phyloP scores from a whole-genome alignment of 2,888 invertebrate genomes.

The Pseudococcus viburni region DNA sequence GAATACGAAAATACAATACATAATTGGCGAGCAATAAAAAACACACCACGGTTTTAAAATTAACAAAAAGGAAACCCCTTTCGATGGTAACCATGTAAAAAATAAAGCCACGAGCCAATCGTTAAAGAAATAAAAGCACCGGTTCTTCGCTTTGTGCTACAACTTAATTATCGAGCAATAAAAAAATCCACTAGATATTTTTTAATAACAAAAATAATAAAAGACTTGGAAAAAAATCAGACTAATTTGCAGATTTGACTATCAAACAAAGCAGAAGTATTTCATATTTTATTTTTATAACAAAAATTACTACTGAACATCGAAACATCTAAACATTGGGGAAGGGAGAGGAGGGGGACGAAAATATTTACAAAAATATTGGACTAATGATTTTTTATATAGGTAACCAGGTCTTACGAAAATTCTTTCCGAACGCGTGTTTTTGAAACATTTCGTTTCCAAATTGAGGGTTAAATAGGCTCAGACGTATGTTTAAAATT shows the following conservation, averaged over 20 bases:
- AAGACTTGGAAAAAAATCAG: not conserved
- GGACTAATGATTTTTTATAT: not conserved
- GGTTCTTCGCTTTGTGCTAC: slow-evolving; percentile 39
- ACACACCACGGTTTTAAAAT: not conserved
- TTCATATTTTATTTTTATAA: not conserved
- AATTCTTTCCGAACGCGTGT: too few relatives aligned
- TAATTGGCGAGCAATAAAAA: slow-evolving; percentile 1
- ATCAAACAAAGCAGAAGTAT: not conserved
- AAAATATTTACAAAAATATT: slow-evolving; percentile 5
- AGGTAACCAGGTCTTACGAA: not conserved
- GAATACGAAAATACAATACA: not conserved
- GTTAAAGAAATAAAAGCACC: slow-evolving; percentile 16
- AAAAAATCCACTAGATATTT: slow-evolving; percentile 1
- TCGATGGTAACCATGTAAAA: slow-evolving; percentile 52
- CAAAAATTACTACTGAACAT: not conserved
- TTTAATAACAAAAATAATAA: slow-evolving; percentile 11
- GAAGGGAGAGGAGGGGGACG: not conserved
- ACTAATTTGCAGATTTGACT: not conserved
- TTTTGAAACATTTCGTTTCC: not conserved
- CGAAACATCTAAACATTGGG: not conserved
- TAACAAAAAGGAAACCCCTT: not conserved
- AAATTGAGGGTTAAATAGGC: not conserved
- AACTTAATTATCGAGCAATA: slow-evolving; percentile 4
- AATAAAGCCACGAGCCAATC: slow-evolving; percentile 38
- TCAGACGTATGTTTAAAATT: not conserved